Conservation (phyloP, 2,888 invertebrate species). For the Drosophila tripunctata region DNA sequence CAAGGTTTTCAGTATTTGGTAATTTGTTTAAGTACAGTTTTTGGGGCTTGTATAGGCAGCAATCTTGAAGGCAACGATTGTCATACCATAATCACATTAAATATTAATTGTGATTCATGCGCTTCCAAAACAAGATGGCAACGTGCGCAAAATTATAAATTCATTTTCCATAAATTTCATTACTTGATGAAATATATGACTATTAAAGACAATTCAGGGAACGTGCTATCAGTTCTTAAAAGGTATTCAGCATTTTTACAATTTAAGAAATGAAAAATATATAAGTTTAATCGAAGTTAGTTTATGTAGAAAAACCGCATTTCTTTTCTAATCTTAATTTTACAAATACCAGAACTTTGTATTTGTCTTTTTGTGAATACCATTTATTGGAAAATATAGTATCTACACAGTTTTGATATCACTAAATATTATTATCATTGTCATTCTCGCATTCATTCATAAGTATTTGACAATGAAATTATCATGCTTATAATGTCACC, state of each 20-base stretch:
- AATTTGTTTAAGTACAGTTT: conserved; percentile 44
- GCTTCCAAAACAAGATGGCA: conserved; percentile 25
- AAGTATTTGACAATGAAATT: conserved; percentile 16
- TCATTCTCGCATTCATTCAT: conserved; percentile 27
- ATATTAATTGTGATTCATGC: conserved; percentile 54
- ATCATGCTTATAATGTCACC: conserved; percentile 10
- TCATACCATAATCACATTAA: conserved; percentile 47
- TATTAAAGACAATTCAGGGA: background rate
- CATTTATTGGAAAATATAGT: no score
- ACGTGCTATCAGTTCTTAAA: no score
- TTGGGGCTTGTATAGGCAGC: conserved; percentile 32
- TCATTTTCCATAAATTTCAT: background rate
- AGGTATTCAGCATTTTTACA: no score
- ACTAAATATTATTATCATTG: conserved; percentile 6
- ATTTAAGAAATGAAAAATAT: no score
- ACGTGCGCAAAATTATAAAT: conserved; percentile 1
- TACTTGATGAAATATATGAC: background rate
- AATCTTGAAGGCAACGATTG: conserved; percentile 55
- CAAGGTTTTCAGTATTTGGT: conserved; percentile 50
- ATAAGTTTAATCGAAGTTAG: no score
- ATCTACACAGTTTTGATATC: conserved; percentile 24
- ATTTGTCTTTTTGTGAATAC: conserved; percentile 1
- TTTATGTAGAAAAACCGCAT: no score
- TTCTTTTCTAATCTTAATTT: background rate
- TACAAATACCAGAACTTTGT: background rate